phyloP scores from a whole-genome alignment of 2,888 invertebrate genomes.

The Apamea epomidion region DNA sequence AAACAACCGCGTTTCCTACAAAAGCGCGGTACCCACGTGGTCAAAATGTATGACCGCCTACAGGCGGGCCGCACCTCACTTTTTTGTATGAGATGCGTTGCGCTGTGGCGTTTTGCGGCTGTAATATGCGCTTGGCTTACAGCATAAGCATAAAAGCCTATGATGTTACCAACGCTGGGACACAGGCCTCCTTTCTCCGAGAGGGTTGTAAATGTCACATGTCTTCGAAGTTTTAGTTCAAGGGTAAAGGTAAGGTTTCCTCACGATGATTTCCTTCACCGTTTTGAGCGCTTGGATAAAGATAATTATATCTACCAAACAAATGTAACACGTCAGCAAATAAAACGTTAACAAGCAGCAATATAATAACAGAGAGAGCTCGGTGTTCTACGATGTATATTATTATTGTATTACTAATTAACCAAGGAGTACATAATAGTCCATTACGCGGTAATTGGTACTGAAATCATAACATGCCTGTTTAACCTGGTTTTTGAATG shows the following conservation, averaged over 20 bases:
- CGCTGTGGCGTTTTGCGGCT: background rate
- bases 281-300: background rate
- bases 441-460: constrained; percentile 16
- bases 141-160: no score
- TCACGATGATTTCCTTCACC: background rate
- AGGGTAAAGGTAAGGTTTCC: background rate
- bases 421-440: constrained; percentile 30
- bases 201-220: background rate
- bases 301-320: background rate
- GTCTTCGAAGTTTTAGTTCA: background rate
- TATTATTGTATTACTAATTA: constrained; percentile 29
- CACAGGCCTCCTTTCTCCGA: no score
- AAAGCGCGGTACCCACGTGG: no score
- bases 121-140: background rate
- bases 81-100: background rate
- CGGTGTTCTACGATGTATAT: constrained; percentile 14
- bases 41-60: background rate
- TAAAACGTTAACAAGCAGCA: background rate
- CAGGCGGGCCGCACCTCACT: background rate
- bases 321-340: background rate
- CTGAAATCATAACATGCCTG: constrained; percentile 17
- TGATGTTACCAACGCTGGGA: no score
- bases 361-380: background rate
- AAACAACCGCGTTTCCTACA: no score
- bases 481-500: constrained; percentile 20